phyloP scores from a whole-genome alignment of 2,888 invertebrate genomes.

The Stenichneumon culpator region DNA sequence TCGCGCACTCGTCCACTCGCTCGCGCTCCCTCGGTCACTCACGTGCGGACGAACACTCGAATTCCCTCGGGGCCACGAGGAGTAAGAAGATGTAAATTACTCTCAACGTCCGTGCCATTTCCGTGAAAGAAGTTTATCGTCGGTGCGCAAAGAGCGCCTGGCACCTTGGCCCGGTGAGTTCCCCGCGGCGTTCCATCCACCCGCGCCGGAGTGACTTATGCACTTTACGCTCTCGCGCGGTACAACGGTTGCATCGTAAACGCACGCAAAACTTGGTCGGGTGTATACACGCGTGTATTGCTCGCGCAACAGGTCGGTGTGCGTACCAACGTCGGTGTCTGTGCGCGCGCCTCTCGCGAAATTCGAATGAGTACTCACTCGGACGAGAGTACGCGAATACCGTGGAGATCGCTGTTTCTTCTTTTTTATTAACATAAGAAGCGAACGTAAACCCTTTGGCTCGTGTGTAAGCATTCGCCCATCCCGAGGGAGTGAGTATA shows the following conservation, averaged over 20 bases:
- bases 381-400: slow-evolving; percentile 60
- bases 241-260: slow-evolving; percentile 68
- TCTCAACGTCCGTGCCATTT: slow-evolving; percentile 74
- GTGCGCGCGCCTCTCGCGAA: slow-evolving; percentile 45
- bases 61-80: slow-evolving; percentile 69
- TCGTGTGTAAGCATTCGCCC: slow-evolving; percentile 60
- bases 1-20: slow-evolving; percentile 30
- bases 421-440: slow-evolving; percentile 5
- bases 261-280: slow-evolving; percentile 56
- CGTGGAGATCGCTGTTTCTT: slow-evolving; percentile 21
- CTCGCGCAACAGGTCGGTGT: slow-evolving; percentile 11
- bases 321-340: not conserved
- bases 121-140: slow-evolving; percentile 75
- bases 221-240: slow-evolving; percentile 66
- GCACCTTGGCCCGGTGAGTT: slow-evolving; percentile 71
- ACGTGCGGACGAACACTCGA: slow-evolving; percentile 51
- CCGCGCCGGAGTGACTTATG: slow-evolving; percentile 74
- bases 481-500: slow-evolving; percentile 61
- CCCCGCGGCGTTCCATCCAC: slow-evolving; percentile 69
- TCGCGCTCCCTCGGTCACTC: slow-evolving; percentile 45
- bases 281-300: slow-evolving; percentile 33
- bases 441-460: slow-evolving; percentile 50
- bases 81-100: slow-evolving; percentile 77
- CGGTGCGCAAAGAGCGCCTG: slow-evolving; percentile 62
- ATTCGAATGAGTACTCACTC: slow-evolving; percentile 68